Base-by-base conservation (phyloP, 2,888 invertebrate genomes). In the Pocota personata region DNA sequence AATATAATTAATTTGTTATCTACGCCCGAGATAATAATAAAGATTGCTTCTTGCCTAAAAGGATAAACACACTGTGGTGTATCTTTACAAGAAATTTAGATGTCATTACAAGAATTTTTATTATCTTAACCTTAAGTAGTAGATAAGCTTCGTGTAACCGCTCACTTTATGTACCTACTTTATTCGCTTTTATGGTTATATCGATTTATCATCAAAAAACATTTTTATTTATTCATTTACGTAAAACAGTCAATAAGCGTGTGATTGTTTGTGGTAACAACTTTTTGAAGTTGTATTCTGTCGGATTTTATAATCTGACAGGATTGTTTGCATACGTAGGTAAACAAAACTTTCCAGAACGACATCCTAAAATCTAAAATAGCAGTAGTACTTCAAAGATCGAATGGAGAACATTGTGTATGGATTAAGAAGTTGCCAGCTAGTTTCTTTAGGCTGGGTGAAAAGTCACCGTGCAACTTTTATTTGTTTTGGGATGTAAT, bases 1-100 rank as follows among this genome's bases (percentile, higher is more conserved):
- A 67, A 82, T 72, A 62, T 71, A 77, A 77, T 73, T 73, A 77
- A 77, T 77, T 78, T 62, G 50, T 72, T 79, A 72, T 71, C 64
- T 79, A 57, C 57, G 37, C 71, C 30, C 12, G 46, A 57, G 64
- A 79, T 64, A 48, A 72, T 69, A 66, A 76, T 69, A 60, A 73
- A 43, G 43, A 48, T 66, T 66, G 58, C 27, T 32, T 21, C 19
- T 35, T 24, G 4, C 24, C 19, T 37, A 27, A 76, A 67, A 50
- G 66, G 55, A 76, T 57, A 57, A 30, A 7, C 30, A 48, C 24
- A 43, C 43, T 14, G 58, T 24, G 37, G 64, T 50, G 48, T 66
- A 30, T 66, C 19, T 57, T 57, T 66, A 50, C 64, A 32, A 30
- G 16, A 6, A 48, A 66, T 62, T 62, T 62, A 62, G 62, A 66